Evolutionary conservation across 2,888 invertebrate genomes (phyloP), one percentile per base, ranked within the genome.

Genomic region (Pelosia muscerda): DNA sequence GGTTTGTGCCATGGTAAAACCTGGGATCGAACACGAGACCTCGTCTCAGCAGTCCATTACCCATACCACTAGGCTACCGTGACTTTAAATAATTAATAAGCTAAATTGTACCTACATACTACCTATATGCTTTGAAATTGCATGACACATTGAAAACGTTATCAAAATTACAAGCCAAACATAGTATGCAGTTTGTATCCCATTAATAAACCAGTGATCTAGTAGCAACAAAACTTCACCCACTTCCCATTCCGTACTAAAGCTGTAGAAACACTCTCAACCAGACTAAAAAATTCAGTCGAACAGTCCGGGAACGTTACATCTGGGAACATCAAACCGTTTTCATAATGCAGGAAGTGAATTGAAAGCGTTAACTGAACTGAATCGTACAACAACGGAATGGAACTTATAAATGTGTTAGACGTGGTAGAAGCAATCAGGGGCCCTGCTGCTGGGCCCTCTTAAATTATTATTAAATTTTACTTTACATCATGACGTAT

Each of bases 251-350:
- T 67, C 26, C 25, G 25, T 11, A 49, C 56, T 23, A 28, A 42
- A 61, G 8, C 11, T 28, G 26, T 34, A 42, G 23, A 58, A 63
- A 53, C 13, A 25, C 65, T 26, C 53, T 64, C 69, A 54, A 60
- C 23, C 26, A n/a, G 31, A 23, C 11, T 69, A 69, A 69, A 69
- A 69, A 66, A 69, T 63, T 58, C 63, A 66, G 8, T 2, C 34
- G 9, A 9, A 31, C 23, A 42, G 64, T 60, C 59, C 31, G 28
- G 11, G 49, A 6, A 49, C 34, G 56, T 25, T 61, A 58, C 62
- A 61, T 65, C 34, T 63, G 26, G 42, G 62, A 58, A 65, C 69
- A 65, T 69, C 65, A 69, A 65, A 65, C 61, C 25, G n/a, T 19
- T 31, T 66, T 42, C 49, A 59, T 69, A 66, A 66, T 66, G 63